A percentile compares a stretch with the other conserved stretches of the same genome.
These are phyloP conservation scores for Parotocinclus haroldoi DNA, from an alignment of 2,797 vertebrate species.

Conservation along the genomic window DNA sequence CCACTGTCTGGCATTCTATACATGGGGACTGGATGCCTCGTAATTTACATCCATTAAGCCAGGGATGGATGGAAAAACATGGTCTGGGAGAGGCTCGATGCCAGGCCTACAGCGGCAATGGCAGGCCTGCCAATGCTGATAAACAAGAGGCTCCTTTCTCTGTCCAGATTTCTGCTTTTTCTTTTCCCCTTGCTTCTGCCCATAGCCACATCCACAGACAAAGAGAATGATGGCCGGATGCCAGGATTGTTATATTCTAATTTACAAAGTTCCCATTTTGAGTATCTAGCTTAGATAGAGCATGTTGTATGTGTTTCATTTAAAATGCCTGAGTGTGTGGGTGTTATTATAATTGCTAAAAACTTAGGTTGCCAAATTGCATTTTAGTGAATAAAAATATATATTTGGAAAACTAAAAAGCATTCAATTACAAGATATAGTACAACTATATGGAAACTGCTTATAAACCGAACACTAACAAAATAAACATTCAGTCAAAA, in stretches of 20 bases:
- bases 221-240: conserved; percentile 44
- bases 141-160: conserved; percentile 65
- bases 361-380: no score
- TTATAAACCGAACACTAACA: no score
- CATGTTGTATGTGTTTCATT: conserved; percentile 46
- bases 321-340: no score
- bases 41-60: conserved; percentile 73
- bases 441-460: no score
- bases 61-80: conserved; percentile 52
- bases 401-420: no score
- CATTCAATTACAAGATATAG: no score
- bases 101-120: conserved; percentile 61
- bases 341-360: no score
- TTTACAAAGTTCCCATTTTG: conserved; percentile 27
- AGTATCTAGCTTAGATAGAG: conserved; percentile 48
- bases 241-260: conserved; percentile 45
- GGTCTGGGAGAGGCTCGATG: conserved; percentile 55
- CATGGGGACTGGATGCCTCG: conserved; percentile 42
- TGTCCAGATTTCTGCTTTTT: conserved; percentile 61
- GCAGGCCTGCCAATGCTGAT: conserved; percentile 71
- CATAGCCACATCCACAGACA: conserved; percentile 21
- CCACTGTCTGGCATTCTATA: conserved; percentile 63
- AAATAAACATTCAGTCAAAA: no score
- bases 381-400: no score
- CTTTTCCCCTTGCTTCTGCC: conserved; percentile 52